phyloP scores from a whole-genome alignment of 2,113 vertebrate species.

The Rhea pennata region DNA sequence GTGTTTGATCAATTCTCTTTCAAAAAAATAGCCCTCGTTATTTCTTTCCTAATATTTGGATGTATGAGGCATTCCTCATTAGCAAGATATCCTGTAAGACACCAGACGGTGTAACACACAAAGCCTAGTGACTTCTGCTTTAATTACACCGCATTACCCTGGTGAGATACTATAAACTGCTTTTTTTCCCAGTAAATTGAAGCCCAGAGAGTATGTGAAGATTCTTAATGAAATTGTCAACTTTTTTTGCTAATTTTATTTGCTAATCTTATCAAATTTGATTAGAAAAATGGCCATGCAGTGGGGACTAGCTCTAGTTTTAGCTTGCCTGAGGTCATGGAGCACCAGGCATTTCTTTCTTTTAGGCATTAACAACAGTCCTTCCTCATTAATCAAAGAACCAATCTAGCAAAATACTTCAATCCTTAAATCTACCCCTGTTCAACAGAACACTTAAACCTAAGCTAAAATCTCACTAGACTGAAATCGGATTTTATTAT shows the following conservation, averaged over 20 bases:
- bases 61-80: background rate
- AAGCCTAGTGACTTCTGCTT: slow-evolving; percentile 15
- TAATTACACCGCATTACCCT: background rate
- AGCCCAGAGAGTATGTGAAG: background rate
- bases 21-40: background rate
- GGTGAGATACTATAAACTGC: background rate
- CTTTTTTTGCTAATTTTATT: background rate
- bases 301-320: background rate
- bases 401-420: slow-evolving; percentile 36
- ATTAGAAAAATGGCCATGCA: background rate
- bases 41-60: background rate
- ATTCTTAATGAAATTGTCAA: background rate
- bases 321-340: background rate
- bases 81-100: background rate
- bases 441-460: slow-evolving; percentile 22
- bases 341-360: background rate
- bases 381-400: slow-evolving; percentile 25
- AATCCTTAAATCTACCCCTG: slow-evolving; percentile 44
- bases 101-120: background rate
- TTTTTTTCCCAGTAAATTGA: background rate
- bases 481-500: slow-evolving; percentile 37
- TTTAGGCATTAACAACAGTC: background rate
- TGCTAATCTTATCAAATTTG: background rate
- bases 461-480: slow-evolving; percentile 30
- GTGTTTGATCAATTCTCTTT: background rate